phyloP scores from a whole-genome alignment of 2,797 vertebrate species.

The Gastrophryne carolinensis region DNA sequence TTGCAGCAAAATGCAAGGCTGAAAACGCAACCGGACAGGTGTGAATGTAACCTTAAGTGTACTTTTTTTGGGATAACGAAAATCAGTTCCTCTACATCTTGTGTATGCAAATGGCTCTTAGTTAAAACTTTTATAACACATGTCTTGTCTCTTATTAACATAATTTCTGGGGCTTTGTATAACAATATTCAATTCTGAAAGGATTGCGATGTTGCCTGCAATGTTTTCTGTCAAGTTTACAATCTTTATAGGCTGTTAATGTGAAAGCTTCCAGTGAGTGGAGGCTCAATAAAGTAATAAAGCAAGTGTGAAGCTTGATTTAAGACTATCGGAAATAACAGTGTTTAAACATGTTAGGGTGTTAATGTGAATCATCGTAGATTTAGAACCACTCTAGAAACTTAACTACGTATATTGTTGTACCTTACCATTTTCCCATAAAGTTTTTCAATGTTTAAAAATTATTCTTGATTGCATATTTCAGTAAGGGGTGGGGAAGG shows the following conservation, averaged over 20 bases:
- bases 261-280: conserved; percentile 18
- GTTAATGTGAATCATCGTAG: conserved; percentile 22
- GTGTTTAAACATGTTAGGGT: conserved; percentile 12
- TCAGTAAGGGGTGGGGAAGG: not conserved
- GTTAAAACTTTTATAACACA: not conserved
- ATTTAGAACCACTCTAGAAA: not conserved
- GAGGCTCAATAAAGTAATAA: not conserved
- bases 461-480: not conserved
- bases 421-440: not conserved
- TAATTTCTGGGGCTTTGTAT: not conserved
- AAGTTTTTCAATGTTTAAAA: not conserved
- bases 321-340: conserved; percentile 4
- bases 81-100: too few species aligned
- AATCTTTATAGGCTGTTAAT: conserved; percentile 25
- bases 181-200: not conserved
- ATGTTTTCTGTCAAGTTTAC: not conserved
- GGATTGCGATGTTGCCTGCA: not conserved
- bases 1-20: too few species aligned
- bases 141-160: not conserved
- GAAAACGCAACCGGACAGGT: too few species aligned
- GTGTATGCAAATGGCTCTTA: not conserved
- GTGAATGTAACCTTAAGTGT: too few species aligned
- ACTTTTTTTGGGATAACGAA: too few species aligned
- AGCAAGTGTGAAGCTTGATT: conserved; percentile 4
- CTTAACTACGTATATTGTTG: not conserved